Evolutionary conservation across 2,797 vertebrate genomes (phyloP).

Genomic region (Tamandua tetradactyla): DNA sequence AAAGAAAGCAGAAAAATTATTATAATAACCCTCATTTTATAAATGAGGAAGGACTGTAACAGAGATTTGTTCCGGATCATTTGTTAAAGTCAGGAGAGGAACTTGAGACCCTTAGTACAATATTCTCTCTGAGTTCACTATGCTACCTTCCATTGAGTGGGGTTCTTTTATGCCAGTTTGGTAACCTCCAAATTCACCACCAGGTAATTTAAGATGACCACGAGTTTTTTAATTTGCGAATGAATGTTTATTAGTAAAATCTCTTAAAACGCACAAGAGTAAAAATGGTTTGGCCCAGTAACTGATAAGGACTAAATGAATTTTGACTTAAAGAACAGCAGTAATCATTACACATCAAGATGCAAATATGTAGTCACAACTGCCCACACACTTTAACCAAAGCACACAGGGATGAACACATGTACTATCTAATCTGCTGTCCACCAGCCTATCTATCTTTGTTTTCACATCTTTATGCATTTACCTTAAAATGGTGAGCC

Average conservation of each 20-base stretch:
- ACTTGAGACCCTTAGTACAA: background rate
- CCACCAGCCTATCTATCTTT: background rate
- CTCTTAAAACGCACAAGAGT: slow-evolving; percentile 17
- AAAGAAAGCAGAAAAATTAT: slow-evolving; percentile 23
- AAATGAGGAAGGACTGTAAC: slow-evolving; percentile 1
- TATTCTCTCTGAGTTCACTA: background rate
- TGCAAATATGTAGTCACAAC: background rate
- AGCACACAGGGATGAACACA: background rate
- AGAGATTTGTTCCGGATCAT: slow-evolving; percentile 30
- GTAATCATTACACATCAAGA: slow-evolving; percentile 14
- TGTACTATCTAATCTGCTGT: background rate
- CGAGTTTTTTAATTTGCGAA: slow-evolving; percentile 48
- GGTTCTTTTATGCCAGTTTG: background rate
- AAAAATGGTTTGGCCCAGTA: background rate
- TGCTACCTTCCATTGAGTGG: background rate
- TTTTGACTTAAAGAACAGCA: slow-evolving; percentile 10
- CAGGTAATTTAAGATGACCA: slow-evolving; percentile 53
- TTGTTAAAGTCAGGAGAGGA: slow-evolving; percentile 21
- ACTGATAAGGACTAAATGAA: background rate
- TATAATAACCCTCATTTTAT: slow-evolving; percentile 32
- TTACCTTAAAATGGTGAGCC: slow-evolving; percentile 11
- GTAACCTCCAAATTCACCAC: slow-evolving; percentile 35
- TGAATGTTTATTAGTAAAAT: slow-evolving; percentile 64
- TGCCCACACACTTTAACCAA: background rate
- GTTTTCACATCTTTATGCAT: slow-evolving; percentile 21